Conservation (phyloP, 2,888 invertebrate genomes). For the Halocaridina rubra region DNA sequence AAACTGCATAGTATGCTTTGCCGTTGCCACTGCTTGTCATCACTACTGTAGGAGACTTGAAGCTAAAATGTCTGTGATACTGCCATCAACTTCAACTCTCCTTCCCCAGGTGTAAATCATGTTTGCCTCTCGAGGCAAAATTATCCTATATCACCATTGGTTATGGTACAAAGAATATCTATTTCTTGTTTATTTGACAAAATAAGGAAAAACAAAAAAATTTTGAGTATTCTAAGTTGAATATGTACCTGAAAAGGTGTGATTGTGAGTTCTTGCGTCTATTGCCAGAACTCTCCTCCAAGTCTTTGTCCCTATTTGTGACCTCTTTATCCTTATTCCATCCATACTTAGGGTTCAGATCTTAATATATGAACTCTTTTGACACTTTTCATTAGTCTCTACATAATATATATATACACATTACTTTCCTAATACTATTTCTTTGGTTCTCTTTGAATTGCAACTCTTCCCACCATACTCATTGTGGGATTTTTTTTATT, state of each 20-base stretch:
- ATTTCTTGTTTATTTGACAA: slow-evolving; percentile 59
- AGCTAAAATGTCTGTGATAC: slow-evolving; percentile 62
- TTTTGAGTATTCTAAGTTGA: slow-evolving; percentile 37
- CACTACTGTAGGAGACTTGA: slow-evolving; percentile 53
- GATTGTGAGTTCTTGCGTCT: slow-evolving; percentile 55
- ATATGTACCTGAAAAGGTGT: slow-evolving; percentile 61
- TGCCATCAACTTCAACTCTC: slow-evolving; percentile 63
- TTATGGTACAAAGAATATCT: slow-evolving; percentile 60
- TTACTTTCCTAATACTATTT: no score
- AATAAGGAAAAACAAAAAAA: slow-evolving; percentile 51
- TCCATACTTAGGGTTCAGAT: slow-evolving; percentile 33
- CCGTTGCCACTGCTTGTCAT: slow-evolving; percentile 26
- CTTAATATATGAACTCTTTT: no score
- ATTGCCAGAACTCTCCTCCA: slow-evolving; percentile 43
- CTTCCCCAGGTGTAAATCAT: slow-evolving; percentile 50
- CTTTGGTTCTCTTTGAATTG: no score
- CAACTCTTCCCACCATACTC: neutral
- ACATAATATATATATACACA: no score
- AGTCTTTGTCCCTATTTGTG: slow-evolving; percentile 44
- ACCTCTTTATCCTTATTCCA: slow-evolving; percentile 38
- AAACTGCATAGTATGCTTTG: no score
- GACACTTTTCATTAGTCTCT: no score
- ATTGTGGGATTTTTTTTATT: neutral
- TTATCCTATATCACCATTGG: slow-evolving; percentile 54
- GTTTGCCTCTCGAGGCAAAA: slow-evolving; percentile 40